A percentile compares a stretch with the other conserved stretches of the same genome.
These are phyloP conservation scores for Temnothorax nylanderi DNA, from an alignment of 1,140 invertebrate species.

Conservation along the genomic window DNA sequence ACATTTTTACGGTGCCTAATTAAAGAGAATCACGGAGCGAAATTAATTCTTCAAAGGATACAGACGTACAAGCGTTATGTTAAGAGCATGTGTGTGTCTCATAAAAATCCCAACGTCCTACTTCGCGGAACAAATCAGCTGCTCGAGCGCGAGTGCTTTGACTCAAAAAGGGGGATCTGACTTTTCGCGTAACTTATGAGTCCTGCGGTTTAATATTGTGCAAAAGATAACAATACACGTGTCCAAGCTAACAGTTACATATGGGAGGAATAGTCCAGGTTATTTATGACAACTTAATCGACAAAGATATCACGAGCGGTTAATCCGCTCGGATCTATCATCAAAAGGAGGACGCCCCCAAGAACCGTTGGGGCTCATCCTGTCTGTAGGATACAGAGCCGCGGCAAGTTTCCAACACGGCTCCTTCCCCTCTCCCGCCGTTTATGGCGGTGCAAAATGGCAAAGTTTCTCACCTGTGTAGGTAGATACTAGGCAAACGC, in stretches of 20 bases:
- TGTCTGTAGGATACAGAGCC: slow-evolving; percentile 20
- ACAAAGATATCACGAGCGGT: not conserved
- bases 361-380: slow-evolving; percentile 2
- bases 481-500: slow-evolving; percentile 35
- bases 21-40: slow-evolving; percentile 14
- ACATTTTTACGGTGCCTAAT: slow-evolving; percentile 11
- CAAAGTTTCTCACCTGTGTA: slow-evolving; percentile 60
- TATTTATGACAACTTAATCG: slow-evolving; percentile 1
- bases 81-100: not conserved
- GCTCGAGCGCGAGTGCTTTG: not conserved
- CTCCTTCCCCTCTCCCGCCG: not conserved
- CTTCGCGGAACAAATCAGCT: not conserved
- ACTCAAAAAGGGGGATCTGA: not conserved
- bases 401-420: slow-evolving; percentile 37
- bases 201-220: not conserved
- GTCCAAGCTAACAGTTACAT: not conserved
- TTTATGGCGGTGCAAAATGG: slow-evolving; percentile 38
- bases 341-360: not conserved
- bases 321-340: slow-evolving; percentile 17
- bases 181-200: not conserved
- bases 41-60: slow-evolving; percentile 35
- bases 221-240: not conserved
- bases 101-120: not conserved
- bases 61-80: not conserved
- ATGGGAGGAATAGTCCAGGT: not conserved